Evolutionary conservation across 2,888 invertebrate species (phyloP).

Genomic region (Xanthia togata): DNA sequence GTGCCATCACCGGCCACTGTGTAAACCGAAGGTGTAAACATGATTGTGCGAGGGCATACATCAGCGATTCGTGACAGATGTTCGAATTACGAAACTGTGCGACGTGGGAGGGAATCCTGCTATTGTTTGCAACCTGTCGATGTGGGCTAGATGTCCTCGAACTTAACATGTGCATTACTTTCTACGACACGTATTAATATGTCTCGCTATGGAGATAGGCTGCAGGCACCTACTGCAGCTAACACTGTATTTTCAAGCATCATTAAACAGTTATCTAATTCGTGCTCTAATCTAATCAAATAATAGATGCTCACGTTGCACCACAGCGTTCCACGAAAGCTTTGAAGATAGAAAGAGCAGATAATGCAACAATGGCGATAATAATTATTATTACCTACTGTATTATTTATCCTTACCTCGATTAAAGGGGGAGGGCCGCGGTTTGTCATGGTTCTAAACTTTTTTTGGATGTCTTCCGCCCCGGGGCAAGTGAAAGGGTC

Average conservation of each 20-base stretch:
- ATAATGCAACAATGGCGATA: neutral
- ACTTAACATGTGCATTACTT: conserved; percentile 73
- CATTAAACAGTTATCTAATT: neutral
- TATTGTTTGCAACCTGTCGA: conserved; percentile 65
- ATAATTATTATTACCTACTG: neutral
- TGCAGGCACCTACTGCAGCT: neutral
- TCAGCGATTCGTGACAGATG: conserved; percentile 82
- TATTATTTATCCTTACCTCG: neutral
- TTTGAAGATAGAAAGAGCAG: neutral
- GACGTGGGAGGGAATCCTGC: conserved; percentile 66
- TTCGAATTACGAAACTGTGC: conserved; percentile 77
- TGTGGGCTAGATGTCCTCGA: conserved; percentile 61
- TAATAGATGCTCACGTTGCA: neutral
- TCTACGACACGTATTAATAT: conserved; percentile 57
- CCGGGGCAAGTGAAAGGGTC: too few relatives aligned
- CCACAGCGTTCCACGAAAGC: neutral
- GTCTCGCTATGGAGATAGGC: neutral
- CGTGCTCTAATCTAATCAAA: neutral
- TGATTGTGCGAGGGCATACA: conserved; percentile 77
- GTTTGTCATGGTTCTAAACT: too few relatives aligned
- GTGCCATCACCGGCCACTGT: conserved; percentile 61
- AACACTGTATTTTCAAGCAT: neutral
- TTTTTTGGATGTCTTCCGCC: too few relatives aligned
- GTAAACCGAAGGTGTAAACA: conserved; percentile 67
- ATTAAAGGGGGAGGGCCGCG: neutral